Percentiles rank a stretch among this genome's conserved stretches.
These are phyloP conservation scores for Chymomyza caudatula DNA, from an alignment of 2,888 invertebrate species.

Conservation along the genomic window DNA sequence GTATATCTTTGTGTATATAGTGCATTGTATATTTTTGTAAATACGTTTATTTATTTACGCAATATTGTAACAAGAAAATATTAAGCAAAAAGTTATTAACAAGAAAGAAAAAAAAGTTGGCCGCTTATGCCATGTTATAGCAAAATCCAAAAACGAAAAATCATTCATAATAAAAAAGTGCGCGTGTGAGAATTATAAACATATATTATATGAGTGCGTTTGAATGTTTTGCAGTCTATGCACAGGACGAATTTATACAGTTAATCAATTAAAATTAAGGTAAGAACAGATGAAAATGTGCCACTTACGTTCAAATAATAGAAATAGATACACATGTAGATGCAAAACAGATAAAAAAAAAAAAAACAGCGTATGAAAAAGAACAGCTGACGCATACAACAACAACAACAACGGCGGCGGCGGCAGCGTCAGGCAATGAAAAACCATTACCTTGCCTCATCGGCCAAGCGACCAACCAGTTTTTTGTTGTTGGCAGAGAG, in stretches of 20 bases:
- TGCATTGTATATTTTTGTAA: slow-evolving; percentile 48
- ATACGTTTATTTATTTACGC: slow-evolving; percentile 17
- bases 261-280: slow-evolving; percentile 54
- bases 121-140: slow-evolving; percentile 58
- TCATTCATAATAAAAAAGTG: slow-evolving; percentile 49
- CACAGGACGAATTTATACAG: slow-evolving; percentile 56
- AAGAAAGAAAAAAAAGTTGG: background rate
- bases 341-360: background rate
- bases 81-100: slow-evolving; percentile 17
- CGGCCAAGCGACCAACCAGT: background rate
- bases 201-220: slow-evolving; percentile 12
- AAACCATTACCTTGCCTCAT: slow-evolving; percentile 45
- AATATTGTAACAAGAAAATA: slow-evolving; percentile 19
- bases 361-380: slow-evolving; percentile 26
- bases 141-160: slow-evolving; percentile 38
- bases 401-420: slow-evolving; percentile 13
- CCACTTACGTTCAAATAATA: background rate
- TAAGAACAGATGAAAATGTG: slow-evolving; percentile 45
- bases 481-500: slow-evolving; percentile 27
- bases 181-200: slow-evolving; percentile 25
- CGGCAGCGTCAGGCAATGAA: slow-evolving; percentile 20
- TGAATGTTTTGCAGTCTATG: slow-evolving; percentile 10
- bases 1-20: slow-evolving; percentile 54
- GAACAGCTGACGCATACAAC: slow-evolving; percentile 58
- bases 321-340: background rate